These are phyloP conservation scores for Mythimna albipuncta DNA, from an alignment of 2,888 invertebrate genomes.

Conservation along the genomic window DNA sequence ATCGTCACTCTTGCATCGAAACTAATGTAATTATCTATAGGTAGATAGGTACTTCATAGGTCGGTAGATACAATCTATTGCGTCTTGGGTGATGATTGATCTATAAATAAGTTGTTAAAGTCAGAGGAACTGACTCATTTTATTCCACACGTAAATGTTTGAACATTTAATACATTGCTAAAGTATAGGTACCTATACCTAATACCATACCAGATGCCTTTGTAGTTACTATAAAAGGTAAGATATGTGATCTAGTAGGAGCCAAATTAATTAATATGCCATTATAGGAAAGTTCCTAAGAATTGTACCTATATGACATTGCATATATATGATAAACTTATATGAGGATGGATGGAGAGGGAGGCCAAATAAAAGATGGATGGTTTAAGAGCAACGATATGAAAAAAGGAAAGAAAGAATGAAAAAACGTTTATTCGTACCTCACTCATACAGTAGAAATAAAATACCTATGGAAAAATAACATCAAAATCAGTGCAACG, in stretches of 20 bases:
- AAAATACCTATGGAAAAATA: too few relatives aligned
- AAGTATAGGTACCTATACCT: not conserved
- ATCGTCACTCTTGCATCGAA: not conserved
- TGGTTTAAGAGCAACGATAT: too few relatives aligned
- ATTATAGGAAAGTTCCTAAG: constrained; percentile 18
- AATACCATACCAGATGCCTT: not conserved
- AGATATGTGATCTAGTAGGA: constrained; percentile 8
- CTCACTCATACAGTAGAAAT: too few relatives aligned
- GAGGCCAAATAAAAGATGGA: too few relatives aligned
- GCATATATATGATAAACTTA: too few relatives aligned
- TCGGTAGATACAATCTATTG: not conserved
- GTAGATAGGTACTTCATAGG: not conserved
- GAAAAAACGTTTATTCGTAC: too few relatives aligned
- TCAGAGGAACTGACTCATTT: constrained; percentile 4
- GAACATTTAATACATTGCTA: not conserved
- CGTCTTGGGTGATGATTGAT: constrained; percentile 5
- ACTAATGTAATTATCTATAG: not conserved
- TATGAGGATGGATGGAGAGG: too few relatives aligned
- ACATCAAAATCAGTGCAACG: too few relatives aligned
- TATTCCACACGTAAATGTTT: not conserved
- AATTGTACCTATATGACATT: not conserved
- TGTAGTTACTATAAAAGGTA: constrained; percentile 7
- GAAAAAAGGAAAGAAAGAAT: too few relatives aligned
- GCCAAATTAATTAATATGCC: constrained; percentile 38
- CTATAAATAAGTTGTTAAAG: not conserved